Evolutionary conservation across 1,140 invertebrate species (phyloP), one percentile per base, ranked within the genome.

Genomic region (Lepidurus apus): DNA sequence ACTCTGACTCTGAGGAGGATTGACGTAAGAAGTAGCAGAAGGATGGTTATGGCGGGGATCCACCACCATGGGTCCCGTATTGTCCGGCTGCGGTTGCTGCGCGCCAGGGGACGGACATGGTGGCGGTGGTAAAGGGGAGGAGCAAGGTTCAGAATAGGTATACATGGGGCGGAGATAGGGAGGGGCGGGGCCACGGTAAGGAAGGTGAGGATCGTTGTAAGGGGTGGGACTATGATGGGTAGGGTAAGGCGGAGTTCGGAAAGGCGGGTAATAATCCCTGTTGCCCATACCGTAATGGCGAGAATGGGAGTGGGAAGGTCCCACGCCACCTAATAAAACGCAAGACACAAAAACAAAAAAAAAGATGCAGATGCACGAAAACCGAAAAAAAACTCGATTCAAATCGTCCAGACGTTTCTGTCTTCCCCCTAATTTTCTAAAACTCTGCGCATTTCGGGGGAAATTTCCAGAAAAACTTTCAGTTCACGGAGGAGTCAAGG

Each of bases 131-230:
- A 65, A 21, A 65, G 53, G 53, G 53, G 53, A 65, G 53, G 53
- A 65, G 53, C 53, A 65, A 13, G 53, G 53, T 65, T 65, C 53
- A 65, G 53, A 13, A 21, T 65, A 65, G 21, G 53, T 4, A 21
- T 65, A 65, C 53, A 88, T 85, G 86, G 87, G 83, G 84, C 74
- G 42, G 85, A 83, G 86, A 86, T 84, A 85, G 84, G 79, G 83
- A 84, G 82, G 83, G 79, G 26, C 73, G 85, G 82, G 85, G 83
- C 86, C 85, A 82, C 86, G 86, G 84, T 88, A 88, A 85, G 88
- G 85, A 85, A 87, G 86, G 82, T 86, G 85, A 81, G 85, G 84
- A 82, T 88, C 87, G 84, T 81, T 85, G 85, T 84, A 85, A 83
- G 81, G 86, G 84, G 80, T 84, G 82, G 81, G 84, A 84, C 82